Percentiles rank a stretch among this genome's conserved stretches.
These are phyloP conservation scores for Eremophila alpestris DNA, from an alignment of 2,797 vertebrate genomes.

Conservation along the genomic window DNA sequence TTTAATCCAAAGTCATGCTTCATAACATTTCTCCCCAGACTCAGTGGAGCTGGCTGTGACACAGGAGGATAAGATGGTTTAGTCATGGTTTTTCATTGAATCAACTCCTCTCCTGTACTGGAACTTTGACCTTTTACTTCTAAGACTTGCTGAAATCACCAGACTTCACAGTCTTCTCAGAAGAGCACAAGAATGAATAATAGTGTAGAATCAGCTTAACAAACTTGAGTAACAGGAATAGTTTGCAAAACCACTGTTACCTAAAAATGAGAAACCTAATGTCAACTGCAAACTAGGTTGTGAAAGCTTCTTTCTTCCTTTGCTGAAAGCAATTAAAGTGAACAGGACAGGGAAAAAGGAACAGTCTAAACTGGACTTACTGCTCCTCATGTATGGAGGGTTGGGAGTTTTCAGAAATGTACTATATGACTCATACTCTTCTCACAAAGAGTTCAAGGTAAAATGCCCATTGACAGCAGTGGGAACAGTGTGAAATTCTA, in stretches of 20 bases:
- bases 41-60: neutral
- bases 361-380: slow-evolving; percentile 11
- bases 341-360: neutral
- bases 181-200: neutral
- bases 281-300: neutral
- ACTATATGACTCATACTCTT: neutral
- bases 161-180: neutral
- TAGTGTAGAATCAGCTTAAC: slow-evolving; percentile 20
- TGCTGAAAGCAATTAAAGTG: neutral
- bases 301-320: slow-evolving; percentile 15
- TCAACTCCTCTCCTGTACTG: neutral
- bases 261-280: slow-evolving; percentile 38
- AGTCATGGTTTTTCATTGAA: slow-evolving; percentile 14
- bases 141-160: slow-evolving; percentile 22
- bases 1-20: neutral
- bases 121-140: slow-evolving; percentile 40
- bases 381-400: neutral
- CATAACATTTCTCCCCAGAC: neutral
- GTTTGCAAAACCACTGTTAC: slow-evolving; percentile 33
- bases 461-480: slow-evolving; percentile 22
- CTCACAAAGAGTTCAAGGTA: neutral
- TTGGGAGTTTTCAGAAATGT: slow-evolving; percentile 2
- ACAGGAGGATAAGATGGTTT: slow-evolving; percentile 19
- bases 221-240: slow-evolving; percentile 27
- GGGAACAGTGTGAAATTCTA: slow-evolving; percentile 38